Percentiles rank a stretch among this genome's conserved stretches.
Conservation (phyloP, 2,113 vertebrate species). For the Indicator maculatus region DNA sequence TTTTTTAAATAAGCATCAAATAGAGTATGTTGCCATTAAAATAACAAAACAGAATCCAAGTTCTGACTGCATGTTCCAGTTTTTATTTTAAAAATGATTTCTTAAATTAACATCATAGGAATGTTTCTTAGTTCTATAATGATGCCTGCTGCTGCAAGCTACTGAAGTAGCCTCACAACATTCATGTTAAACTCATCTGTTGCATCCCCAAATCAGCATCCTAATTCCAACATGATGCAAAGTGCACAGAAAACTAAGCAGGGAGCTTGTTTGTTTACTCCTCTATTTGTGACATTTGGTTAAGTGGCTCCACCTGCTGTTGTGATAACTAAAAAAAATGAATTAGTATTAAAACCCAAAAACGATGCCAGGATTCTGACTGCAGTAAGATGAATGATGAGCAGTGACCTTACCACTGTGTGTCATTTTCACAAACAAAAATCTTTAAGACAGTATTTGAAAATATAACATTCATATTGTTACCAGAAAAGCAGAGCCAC, state of each 20-base stretch:
- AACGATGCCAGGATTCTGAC: background rate
- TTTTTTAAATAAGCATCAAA: background rate
- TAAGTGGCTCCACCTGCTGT: slow-evolving; percentile 69
- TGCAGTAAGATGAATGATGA: background rate
- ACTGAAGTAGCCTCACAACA: background rate
- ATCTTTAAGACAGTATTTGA: background rate
- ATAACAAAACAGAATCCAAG: background rate
- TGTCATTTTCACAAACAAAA: background rate
- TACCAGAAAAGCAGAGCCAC: background rate
- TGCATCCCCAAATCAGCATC: background rate
- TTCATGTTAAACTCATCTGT: background rate
- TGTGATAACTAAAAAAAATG: background rate
- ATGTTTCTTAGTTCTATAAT: background rate
- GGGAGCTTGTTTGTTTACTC: background rate
- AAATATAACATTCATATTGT: background rate
- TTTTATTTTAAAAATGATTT: background rate
- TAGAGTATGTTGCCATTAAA: background rate
- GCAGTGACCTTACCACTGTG: background rate
- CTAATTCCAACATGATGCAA: background rate
- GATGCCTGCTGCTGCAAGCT: background rate
- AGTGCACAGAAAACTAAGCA: background rate
- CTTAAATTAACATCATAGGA: background rate
- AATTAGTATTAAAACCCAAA: background rate
- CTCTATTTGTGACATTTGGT: background rate
- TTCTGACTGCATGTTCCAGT: background rate